Percentiles rank a stretch among this genome's conserved stretches.
Evolutionary conservation across 2,113 vertebrate species (phyloP).

Genomic region (Microtus richardsoni): DNA sequence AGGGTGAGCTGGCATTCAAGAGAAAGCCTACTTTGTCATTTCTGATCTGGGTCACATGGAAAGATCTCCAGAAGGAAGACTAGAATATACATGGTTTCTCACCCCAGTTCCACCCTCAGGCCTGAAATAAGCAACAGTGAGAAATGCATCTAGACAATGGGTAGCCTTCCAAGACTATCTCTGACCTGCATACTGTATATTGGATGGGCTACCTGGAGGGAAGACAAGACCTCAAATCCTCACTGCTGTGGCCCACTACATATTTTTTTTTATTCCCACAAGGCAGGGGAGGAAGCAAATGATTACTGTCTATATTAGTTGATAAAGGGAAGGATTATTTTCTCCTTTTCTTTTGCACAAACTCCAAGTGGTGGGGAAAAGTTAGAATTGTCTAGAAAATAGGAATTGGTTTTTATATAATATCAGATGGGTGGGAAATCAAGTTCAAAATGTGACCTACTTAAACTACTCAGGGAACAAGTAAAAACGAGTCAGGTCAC

Average conservation of each 20-base stretch:
- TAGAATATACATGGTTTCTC: not conserved
- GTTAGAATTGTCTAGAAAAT: slow-evolving; percentile 17
- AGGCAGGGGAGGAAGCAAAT: not conserved
- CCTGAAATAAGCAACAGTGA: not conserved
- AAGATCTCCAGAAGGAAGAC: not conserved
- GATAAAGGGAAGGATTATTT: not conserved
- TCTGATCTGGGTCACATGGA: not conserved
- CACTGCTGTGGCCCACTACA: not conserved
- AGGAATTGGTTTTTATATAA: slow-evolving; percentile 68
- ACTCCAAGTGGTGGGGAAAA: not conserved
- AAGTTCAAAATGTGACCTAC: slow-evolving; percentile 74
- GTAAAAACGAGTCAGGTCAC: slow-evolving; percentile 53
- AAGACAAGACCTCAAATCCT: not conserved
- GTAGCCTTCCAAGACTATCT: not conserved
- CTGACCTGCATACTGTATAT: not conserved
- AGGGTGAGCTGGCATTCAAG: not conserved
- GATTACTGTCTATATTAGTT: not conserved
- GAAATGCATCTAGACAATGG: not conserved
- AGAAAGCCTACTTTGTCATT: slow-evolving; percentile 6
- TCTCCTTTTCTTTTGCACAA: slow-evolving; percentile 9
- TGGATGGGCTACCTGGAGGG: not conserved
- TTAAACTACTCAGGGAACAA: slow-evolving; percentile 68
- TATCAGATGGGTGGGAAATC: slow-evolving; percentile 68
- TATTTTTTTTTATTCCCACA: not conserved
- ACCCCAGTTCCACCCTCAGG: not conserved